These are phyloP conservation scores for Spheniscus mendiculus DNA, from an alignment of 2,113 vertebrate species.

Conservation along the genomic window DNA sequence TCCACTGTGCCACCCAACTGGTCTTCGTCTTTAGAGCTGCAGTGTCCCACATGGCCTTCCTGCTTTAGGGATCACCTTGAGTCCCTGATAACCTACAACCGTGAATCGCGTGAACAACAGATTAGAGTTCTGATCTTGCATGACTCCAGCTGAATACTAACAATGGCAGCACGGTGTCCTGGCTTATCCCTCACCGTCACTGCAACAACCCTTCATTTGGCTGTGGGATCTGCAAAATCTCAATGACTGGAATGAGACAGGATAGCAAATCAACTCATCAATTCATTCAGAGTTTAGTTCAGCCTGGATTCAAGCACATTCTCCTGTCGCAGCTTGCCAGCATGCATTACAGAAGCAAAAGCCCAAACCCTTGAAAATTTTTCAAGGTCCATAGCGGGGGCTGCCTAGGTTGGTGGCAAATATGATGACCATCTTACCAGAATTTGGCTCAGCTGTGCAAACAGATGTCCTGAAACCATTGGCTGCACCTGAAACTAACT, in stretches of 20 bases:
- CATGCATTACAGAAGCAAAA: neutral
- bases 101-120: neutral
- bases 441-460: neutral
- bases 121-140: conserved; percentile 9
- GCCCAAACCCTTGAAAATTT: neutral
- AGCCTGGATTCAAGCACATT: neutral
- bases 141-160: neutral
- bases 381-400: neutral
- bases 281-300: neutral
- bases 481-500: neutral
- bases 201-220: neutral
- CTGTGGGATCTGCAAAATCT: neutral
- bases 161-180: neutral
- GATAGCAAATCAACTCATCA: neutral
- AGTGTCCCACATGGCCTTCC: neutral
- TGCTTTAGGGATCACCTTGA: conserved; percentile 8
- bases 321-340: neutral
- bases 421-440: neutral
- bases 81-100: neutral
- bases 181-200: neutral
- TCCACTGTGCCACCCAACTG: neutral
- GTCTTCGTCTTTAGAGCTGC: neutral
- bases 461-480: neutral
- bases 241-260: neutral
- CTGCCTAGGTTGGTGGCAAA: neutral